These are phyloP conservation scores for Daktulosphaira vitifoliae DNA, from an alignment of 1,140 invertebrate species.

Conservation along the genomic window DNA sequence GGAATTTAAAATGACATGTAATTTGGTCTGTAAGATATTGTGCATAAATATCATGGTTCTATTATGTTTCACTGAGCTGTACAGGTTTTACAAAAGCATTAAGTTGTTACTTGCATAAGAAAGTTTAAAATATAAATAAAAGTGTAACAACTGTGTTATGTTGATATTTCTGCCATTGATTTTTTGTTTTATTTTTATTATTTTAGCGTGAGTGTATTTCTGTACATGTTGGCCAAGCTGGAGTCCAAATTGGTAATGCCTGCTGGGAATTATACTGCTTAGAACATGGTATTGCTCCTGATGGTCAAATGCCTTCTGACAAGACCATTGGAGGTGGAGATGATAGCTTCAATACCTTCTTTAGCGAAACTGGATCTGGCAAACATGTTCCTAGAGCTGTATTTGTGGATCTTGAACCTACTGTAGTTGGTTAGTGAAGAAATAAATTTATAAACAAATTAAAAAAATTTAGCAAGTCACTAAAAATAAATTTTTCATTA, in stretches of 20 bases:
- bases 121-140: too few relatives aligned
- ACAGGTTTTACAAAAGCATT: too few relatives aligned
- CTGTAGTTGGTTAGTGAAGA: conserved; percentile 50
- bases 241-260: conserved; percentile 64
- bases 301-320: conserved; percentile 74
- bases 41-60: too few relatives aligned
- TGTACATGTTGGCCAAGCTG: conserved; percentile 59
- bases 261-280: conserved; percentile 70
- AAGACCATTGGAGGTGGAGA: conserved; percentile 62
- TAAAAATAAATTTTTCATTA: not conserved
- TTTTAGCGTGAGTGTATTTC: conserved; percentile 58
- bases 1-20: too few relatives aligned
- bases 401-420: conserved; percentile 60
- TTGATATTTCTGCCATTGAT: too few relatives aligned
- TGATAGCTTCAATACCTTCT: conserved; percentile 60
- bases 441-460: not conserved
- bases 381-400: conserved; percentile 56
- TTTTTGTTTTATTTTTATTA: too few relatives aligned
- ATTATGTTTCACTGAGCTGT: too few relatives aligned
- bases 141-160: too few relatives aligned
- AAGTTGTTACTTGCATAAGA: too few relatives aligned
- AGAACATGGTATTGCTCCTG: conserved; percentile 83
- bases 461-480: not conserved
- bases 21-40: too few relatives aligned
- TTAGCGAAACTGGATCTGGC: conserved; percentile 48